Percentiles rank a stretch among this genome's conserved stretches.
Conservation (phyloP, 1,140 invertebrate genomes). For the Zaprionus ghesquierei region DNA sequence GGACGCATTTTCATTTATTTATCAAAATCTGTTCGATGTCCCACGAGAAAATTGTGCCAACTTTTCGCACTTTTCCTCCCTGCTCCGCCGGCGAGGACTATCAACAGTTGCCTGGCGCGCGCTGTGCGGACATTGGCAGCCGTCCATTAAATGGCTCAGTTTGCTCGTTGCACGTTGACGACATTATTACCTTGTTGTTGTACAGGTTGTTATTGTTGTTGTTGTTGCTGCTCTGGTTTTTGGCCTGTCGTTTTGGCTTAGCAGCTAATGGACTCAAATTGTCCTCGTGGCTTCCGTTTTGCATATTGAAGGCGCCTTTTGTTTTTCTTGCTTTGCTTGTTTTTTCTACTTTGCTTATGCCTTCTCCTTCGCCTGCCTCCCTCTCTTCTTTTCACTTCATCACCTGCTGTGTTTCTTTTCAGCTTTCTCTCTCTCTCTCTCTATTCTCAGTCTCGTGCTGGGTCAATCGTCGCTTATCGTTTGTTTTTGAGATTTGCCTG, state of each 20-base stretch:
- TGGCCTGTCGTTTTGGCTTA: slow-evolving; percentile 59
- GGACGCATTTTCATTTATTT: slow-evolving; percentile 36
- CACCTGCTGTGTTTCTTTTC: background rate
- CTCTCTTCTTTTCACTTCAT: background rate
- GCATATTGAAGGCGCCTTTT: slow-evolving; percentile 21
- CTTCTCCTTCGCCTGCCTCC: background rate
- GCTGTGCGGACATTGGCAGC: background rate
- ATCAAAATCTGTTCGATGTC: slow-evolving; percentile 27
- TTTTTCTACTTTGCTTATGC: slow-evolving; percentile 2
- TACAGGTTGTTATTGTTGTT: slow-evolving; percentile 7
- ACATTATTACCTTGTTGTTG: slow-evolving; percentile 56
- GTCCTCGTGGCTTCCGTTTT: slow-evolving; percentile 46
- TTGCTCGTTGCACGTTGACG: slow-evolving; percentile 55
- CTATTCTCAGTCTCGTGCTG: slow-evolving; percentile 32
- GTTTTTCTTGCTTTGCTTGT: background rate
- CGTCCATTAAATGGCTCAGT: slow-evolving; percentile 49
- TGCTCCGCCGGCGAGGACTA: background rate
- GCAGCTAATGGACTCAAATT: slow-evolving; percentile 74
- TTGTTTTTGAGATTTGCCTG: slow-evolving; percentile 54
- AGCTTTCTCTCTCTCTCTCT: background rate
- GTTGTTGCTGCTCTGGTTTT: slow-evolving; percentile 28
- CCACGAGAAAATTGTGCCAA: slow-evolving; percentile 14
- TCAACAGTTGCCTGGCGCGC: slow-evolving; percentile 51
- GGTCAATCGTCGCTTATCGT: slow-evolving; percentile 46
- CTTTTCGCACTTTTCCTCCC: background rate